These are phyloP conservation scores for Haliaeetus leucogaster DNA, from an alignment of 2,113 vertebrate genomes.

Conservation along the genomic window DNA sequence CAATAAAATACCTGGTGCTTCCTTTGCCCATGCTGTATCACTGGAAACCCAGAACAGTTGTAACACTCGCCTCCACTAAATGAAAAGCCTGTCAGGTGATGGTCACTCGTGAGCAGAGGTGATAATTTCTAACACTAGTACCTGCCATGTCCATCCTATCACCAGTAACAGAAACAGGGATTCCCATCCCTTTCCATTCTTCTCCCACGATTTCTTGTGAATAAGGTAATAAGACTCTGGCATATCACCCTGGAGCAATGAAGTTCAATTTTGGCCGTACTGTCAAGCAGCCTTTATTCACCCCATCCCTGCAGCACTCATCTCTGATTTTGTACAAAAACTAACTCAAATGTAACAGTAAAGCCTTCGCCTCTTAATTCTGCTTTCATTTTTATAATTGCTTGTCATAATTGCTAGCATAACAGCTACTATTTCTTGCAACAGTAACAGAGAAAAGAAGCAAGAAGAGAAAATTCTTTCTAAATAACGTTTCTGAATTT, in stretches of 20 bases:
- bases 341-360: not conserved
- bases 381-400: not conserved
- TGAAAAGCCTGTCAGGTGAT: not conserved
- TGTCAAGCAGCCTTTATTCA: not conserved
- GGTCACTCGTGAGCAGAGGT: fast-evolving
- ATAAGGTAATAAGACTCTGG: not conserved
- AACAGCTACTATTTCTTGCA: not conserved
- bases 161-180: not conserved
- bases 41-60: not conserved
- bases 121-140: not conserved
- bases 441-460: not conserved
- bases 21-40: not conserved
- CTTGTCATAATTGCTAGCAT: not conserved
- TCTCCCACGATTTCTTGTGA: not conserved
- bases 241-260: not conserved
- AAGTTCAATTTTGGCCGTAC: not conserved
- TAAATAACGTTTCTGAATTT: not conserved
- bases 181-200: not conserved
- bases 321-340: not conserved
- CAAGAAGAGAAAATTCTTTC: not conserved
- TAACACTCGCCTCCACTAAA: not conserved
- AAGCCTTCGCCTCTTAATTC: not conserved
- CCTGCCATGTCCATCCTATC: not conserved
- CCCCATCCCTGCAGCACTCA: not conserved
- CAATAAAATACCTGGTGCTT: not conserved